phyloP scores from a whole-genome alignment of 2,797 vertebrate genomes.

The Esox lucius region DNA sequence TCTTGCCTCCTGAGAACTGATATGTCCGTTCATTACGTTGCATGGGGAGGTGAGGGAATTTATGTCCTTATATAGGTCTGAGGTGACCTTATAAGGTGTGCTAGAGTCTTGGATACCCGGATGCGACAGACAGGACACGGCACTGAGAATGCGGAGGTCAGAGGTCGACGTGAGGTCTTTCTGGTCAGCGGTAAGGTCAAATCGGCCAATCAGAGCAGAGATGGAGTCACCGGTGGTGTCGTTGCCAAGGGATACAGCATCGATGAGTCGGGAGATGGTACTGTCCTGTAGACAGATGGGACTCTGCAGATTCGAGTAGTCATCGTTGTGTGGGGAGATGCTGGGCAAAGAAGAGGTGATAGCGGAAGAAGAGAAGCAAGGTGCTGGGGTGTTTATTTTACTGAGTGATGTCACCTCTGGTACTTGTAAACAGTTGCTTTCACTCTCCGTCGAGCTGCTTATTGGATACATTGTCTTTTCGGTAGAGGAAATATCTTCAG shows the following conservation, averaged over 20 bases:
- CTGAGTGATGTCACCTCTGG: conserved; percentile 60
- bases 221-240: conserved; percentile 83
- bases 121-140: conserved; percentile 26
- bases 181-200: conserved; percentile 75
- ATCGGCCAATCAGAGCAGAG: conserved; percentile 85
- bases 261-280: conserved; percentile 89
- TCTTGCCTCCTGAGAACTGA: conserved; percentile 43
- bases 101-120: conserved; percentile 17
- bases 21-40: conserved; percentile 44
- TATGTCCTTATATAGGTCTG: conserved; percentile 25
- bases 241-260: conserved; percentile 81
- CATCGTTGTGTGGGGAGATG: conserved; percentile 48
- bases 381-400: conserved; percentile 53
- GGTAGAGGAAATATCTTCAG: conserved; percentile 30
- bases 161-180: conserved; percentile 35
- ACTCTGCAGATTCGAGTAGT: conserved; percentile 63
- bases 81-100: conserved; percentile 30
- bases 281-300: conserved; percentile 77
- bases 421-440: conserved; percentile 28
- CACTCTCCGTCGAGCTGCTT: conserved; percentile 22
- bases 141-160: conserved; percentile 10
- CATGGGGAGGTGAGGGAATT: conserved; percentile 29
- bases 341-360: conserved; percentile 34
- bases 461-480: conserved; percentile 21
- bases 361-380: conserved; percentile 63